Percentiles rank a stretch among this genome's conserved stretches.
Evolutionary conservation across 2,797 vertebrate species (phyloP).

Genomic region (Meriones psammophilus): DNA sequence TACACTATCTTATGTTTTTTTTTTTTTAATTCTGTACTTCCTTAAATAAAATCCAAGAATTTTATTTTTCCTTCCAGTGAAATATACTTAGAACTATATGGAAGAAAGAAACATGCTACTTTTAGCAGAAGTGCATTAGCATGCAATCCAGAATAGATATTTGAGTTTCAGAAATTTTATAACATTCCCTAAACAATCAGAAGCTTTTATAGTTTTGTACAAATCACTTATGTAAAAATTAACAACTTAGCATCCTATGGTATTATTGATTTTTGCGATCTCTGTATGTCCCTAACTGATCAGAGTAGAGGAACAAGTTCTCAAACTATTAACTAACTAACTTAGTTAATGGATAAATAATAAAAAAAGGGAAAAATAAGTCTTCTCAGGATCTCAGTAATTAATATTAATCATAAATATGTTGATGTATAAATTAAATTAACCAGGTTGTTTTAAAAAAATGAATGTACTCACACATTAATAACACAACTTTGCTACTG

Average conservation of each 20-base stretch:
- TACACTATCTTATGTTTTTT: neutral
- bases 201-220: neutral
- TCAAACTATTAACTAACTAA: too few relatives aligned
- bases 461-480: neutral
- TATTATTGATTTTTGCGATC: neutral
- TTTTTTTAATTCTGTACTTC: neutral
- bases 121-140: neutral
- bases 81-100: neutral
- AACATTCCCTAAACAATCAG: neutral
- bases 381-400: neutral
- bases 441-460: neutral
- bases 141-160: neutral
- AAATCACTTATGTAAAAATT: neutral
- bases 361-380: neutral
- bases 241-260: neutral
- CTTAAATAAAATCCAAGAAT: neutral
- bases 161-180: neutral
- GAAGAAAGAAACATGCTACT: neutral
- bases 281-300: neutral
- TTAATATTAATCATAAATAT: neutral
- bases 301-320: neutral
- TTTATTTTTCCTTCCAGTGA: neutral
- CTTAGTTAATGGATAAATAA: accelerated
- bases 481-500: neutral
- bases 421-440: neutral